Conservation (phyloP, 2,888 invertebrate genomes). For the Apotomis capreana region DNA sequence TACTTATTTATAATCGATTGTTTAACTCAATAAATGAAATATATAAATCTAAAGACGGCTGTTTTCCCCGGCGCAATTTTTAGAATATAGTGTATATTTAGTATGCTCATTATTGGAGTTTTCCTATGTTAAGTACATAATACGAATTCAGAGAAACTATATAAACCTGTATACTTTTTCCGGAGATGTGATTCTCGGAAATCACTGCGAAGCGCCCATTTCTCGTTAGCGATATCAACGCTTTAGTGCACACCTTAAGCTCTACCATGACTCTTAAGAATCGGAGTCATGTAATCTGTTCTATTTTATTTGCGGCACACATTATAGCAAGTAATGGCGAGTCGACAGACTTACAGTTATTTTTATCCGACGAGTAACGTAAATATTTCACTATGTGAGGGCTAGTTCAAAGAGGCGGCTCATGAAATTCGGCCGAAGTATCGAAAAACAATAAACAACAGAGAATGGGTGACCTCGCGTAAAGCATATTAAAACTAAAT, state of each 20-base stretch:
- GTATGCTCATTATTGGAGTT: too few species aligned
- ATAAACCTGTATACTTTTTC: neutral
- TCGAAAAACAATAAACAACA: constrained; percentile 69
- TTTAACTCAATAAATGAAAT: too few species aligned
- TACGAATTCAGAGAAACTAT: neutral
- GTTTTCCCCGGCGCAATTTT: too few species aligned
- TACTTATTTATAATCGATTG: too few species aligned
- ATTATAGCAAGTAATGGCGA: constrained; percentile 69
- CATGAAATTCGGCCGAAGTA: constrained; percentile 64
- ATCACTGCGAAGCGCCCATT: neutral
- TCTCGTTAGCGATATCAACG: constrained; percentile 20
- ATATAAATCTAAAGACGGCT: too few species aligned
- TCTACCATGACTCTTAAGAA: constrained; percentile 40
- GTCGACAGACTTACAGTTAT: constrained; percentile 73
- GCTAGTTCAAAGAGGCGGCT: constrained; percentile 70
- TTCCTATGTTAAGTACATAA: too few species aligned
- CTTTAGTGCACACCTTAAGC: constrained; percentile 29
- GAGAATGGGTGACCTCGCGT: constrained; percentile 60
- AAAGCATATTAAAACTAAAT: constrained; percentile 49
- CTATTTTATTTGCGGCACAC: constrained; percentile 66
- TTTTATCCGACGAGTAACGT: constrained; percentile 66
- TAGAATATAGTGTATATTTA: too few species aligned
- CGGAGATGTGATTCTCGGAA: neutral
- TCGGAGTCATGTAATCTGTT: constrained; percentile 60
- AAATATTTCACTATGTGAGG: constrained; percentile 70